Evolutionary conservation across 2,888 invertebrate genomes (phyloP).

Genomic region (Stenichneumon culpator): DNA sequence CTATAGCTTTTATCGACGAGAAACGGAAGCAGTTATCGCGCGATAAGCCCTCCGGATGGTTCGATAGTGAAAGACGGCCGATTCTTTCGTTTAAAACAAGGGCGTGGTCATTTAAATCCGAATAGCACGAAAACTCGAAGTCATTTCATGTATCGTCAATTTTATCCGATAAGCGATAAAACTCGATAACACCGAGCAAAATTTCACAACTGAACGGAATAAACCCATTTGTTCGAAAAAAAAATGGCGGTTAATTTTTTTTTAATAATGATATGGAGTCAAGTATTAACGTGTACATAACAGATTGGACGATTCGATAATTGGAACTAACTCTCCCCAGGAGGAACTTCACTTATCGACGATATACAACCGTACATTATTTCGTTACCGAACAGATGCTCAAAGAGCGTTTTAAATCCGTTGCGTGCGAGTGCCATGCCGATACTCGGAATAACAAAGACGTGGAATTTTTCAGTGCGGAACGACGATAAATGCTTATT

Average conservation of each 20-base stretch:
- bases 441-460: conserved; percentile 39
- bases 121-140: neutral
- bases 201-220: neutral
- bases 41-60: conserved; percentile 73
- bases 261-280: neutral
- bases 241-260: neutral
- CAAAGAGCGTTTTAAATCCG: conserved; percentile 28
- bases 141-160: neutral
- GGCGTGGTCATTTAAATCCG: conserved; percentile 72
- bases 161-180: neutral
- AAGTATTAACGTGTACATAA: neutral
- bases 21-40: conserved; percentile 79
- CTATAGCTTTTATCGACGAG: conserved; percentile 68
- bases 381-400: conserved; percentile 6
- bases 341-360: neutral
- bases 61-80: conserved; percentile 70
- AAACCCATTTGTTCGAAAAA: neutral
- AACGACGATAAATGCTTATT: conserved; percentile 59
- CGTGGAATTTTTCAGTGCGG: conserved; percentile 50
- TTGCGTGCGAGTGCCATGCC: conserved; percentile 30
- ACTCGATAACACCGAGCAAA: neutral
- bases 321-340: neutral
- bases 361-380: neutral
- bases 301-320: neutral
- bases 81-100: conserved; percentile 57